A percentile compares a stretch with the other conserved stretches of the same genome.
Conservation (phyloP, 1,140 invertebrate genomes). For the Bombyx mandarina region DNA sequence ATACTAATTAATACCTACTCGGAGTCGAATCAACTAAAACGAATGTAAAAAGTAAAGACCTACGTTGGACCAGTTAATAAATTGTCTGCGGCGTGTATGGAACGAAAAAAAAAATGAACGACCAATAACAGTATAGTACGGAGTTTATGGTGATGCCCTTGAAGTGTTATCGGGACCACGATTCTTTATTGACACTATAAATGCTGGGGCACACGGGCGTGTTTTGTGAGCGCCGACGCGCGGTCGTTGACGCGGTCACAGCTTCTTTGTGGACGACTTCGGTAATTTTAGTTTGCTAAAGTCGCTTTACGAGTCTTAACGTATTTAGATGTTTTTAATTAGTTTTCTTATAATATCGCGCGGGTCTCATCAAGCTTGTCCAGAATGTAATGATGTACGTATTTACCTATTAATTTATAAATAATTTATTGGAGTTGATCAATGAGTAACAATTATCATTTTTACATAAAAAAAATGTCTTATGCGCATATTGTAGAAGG, state of each 20-base stretch:
- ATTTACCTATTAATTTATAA: no score
- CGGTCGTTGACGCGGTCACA: background rate
- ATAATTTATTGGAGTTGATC: no score
- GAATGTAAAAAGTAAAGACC: constrained; percentile 23
- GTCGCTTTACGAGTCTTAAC: no score
- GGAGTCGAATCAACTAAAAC: constrained; percentile 16
- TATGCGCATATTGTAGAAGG: no score
- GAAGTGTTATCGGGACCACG: constrained; percentile 35
- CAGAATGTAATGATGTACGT: no score
- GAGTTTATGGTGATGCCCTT: constrained; percentile 56
- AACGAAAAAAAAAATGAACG: constrained; percentile 37
- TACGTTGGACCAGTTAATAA: constrained; percentile 43
- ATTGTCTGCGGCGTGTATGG: constrained; percentile 31
- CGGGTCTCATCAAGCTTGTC: no score
- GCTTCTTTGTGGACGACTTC: no score
- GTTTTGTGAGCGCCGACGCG: constrained; percentile 10
- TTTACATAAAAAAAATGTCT: no score
- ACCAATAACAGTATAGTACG: constrained; percentile 59
- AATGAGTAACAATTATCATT: no score
- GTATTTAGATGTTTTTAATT: no score
- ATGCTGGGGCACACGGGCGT: constrained; percentile 28
- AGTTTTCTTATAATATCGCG: no score
- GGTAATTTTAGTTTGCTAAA: no score
- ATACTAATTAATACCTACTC: constrained; percentile 24
- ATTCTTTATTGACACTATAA: constrained; percentile 48